phyloP scores from a whole-genome alignment of 2,797 vertebrate genomes.

The Chloroceryle inda region DNA sequence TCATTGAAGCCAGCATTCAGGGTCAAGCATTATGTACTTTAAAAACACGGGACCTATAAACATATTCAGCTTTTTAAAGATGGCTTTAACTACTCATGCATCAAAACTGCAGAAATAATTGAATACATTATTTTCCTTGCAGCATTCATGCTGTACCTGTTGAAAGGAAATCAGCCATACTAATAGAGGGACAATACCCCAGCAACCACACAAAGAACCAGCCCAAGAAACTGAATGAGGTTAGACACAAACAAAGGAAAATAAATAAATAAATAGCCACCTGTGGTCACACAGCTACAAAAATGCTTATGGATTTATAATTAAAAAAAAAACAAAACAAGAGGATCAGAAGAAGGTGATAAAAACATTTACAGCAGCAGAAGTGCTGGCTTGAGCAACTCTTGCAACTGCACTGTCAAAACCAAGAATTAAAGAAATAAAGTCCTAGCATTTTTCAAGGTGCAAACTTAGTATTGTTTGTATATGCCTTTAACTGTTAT shows the following conservation, averaged over 20 bases:
- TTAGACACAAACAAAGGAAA: fast-evolving
- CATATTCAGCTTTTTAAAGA: neutral
- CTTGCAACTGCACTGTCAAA: neutral
- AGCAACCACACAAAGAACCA: neutral
- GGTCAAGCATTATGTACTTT: neutral
- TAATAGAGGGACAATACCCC: fast-evolving
- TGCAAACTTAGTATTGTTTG: neutral
- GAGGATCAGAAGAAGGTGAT: neutral
- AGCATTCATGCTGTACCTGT: neutral
- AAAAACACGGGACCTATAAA: constrained; percentile 15
- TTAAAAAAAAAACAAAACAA: neutral
- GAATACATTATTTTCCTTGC: neutral
- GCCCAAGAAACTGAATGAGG: neutral
- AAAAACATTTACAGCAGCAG: neutral
- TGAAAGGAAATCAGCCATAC: neutral
- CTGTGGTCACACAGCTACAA: neutral
- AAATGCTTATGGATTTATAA: neutral
- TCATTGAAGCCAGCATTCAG: constrained; percentile 6
- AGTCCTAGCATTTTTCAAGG: neutral
- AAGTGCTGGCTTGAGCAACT: neutral
- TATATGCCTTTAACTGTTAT: neutral
- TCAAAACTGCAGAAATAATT: neutral
- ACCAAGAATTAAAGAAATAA: neutral
- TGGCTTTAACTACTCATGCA: neutral
- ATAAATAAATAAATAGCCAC: neutral